Evolutionary conservation across 2,888 invertebrate species (phyloP).

Genomic region (Drosophila mulleri): DNA sequence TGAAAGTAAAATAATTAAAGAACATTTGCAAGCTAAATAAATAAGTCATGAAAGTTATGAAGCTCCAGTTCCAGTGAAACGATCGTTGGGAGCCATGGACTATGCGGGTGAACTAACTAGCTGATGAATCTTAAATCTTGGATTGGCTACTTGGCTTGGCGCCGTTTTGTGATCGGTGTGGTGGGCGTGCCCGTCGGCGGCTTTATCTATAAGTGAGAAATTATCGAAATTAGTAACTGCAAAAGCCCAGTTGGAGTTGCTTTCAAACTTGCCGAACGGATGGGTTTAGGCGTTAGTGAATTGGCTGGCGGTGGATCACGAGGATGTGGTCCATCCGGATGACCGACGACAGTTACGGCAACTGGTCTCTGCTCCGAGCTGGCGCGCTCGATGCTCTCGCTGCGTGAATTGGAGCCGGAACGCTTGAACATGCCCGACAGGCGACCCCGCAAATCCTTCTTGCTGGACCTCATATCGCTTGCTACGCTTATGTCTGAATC

Average conservation of each 20-base stretch:
- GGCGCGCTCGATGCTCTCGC: slow-evolving; percentile 87
- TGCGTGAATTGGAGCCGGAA: slow-evolving; percentile 88
- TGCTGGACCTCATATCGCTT: slow-evolving; percentile 88
- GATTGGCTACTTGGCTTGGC: slow-evolving; percentile 69
- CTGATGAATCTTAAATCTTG: slow-evolving; percentile 50
- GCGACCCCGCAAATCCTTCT: slow-evolving; percentile 91
- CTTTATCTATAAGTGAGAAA: slow-evolving; percentile 73
- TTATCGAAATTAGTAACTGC: neutral
- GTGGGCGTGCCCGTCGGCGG: slow-evolving; percentile 83
- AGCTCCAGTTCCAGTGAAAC: slow-evolving; percentile 27
- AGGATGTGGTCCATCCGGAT: slow-evolving; percentile 82
- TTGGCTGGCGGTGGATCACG: slow-evolving; percentile 83
- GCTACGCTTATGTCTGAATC: slow-evolving; percentile 90
- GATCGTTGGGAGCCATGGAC: slow-evolving; percentile 9
- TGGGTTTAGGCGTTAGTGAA: slow-evolving; percentile 82
- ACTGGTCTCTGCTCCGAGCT: slow-evolving; percentile 86
- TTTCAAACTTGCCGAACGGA: slow-evolving; percentile 76
- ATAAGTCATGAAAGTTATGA: slow-evolving; percentile 22
- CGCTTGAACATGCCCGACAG: slow-evolving; percentile 94
- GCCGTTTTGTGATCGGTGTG: slow-evolving; percentile 82
- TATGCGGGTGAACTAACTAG: slow-evolving; percentile 38
- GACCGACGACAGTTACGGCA: slow-evolving; percentile 85
- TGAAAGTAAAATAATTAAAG: slow-evolving; percentile 15
- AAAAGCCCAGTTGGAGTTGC: neutral
- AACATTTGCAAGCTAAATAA: slow-evolving; percentile 36